phyloP scores from a whole-genome alignment of 2,888 invertebrate genomes.

The Lymantria dispar region DNA sequence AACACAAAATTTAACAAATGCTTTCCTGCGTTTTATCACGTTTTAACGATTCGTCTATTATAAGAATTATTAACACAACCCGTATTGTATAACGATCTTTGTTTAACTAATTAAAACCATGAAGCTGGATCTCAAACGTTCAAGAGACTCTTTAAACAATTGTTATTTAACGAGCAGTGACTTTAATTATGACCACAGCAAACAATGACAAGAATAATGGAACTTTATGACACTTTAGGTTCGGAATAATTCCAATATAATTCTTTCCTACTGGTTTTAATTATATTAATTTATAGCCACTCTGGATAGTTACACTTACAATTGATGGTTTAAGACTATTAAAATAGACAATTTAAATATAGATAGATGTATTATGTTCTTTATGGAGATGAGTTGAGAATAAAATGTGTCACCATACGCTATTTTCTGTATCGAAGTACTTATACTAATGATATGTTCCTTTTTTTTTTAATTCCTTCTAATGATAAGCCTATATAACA shows the following conservation, averaged over 20 bases:
- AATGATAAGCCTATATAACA: too few relatives aligned
- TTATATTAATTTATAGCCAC: slow-evolving; percentile 66
- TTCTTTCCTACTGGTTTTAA: slow-evolving; percentile 47
- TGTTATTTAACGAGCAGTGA: slow-evolving; percentile 21
- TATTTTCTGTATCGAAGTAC: too few relatives aligned
- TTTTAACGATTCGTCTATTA: not conserved
- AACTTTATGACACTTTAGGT: slow-evolving; percentile 42
- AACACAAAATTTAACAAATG: not conserved
- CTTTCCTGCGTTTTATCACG: too few relatives aligned
- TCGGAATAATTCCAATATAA: slow-evolving; percentile 22
- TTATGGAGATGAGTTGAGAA: too few relatives aligned
- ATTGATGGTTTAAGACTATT: slow-evolving; percentile 49
- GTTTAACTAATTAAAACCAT: slow-evolving; percentile 30
- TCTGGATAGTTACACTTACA: slow-evolving; percentile 66
- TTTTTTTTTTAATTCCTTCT: too few relatives aligned
- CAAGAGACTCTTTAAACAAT: slow-evolving; percentile 22
- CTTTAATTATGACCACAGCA: slow-evolving; percentile 31
- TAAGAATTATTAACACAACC: slow-evolving; percentile 3
- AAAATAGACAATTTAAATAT: slow-evolving; percentile 43
- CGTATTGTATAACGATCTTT: slow-evolving; percentile 25
- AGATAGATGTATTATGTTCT: slow-evolving; percentile 8
- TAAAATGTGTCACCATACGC: too few relatives aligned
- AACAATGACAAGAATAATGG: slow-evolving; percentile 30
- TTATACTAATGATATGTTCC: too few relatives aligned
- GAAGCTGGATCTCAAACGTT: slow-evolving; percentile 16